Base-by-base conservation (phyloP, 2,113 vertebrate species). In the Hippocampus comes region DNA sequence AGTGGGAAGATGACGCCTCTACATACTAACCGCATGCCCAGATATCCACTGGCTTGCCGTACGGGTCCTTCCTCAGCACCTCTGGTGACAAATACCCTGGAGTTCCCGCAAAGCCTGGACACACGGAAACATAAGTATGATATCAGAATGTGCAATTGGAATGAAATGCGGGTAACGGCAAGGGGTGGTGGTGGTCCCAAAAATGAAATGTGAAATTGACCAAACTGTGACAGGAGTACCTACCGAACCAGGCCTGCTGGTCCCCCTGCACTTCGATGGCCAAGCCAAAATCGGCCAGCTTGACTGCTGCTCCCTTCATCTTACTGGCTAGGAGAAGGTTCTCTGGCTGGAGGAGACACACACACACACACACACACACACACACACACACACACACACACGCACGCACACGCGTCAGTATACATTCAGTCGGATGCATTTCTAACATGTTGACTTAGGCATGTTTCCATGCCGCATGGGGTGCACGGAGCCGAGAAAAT, bases 221-320 rank as follows among this genome's bases (percentile, higher is more conserved):
- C 34, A 34, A 34, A 34, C 34, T 34, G 34, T 34, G 34, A 34
- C 34, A 34, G 5, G 34, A 34, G 66, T 27, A 68, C 96, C 95
- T 94, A 99, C 97, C 97, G 82, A 99, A 99, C 97, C 97, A 99
- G 64, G 97, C 97, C 85, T 99, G 97, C 78, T 99, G 97, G 57
- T 99, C 97, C 68, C 95, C 97, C 87, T 99, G 97, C 12, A 99
- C 97, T 91, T 99, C 97, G 18, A 99, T 99, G 68, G 97, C 97
- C 43, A 99, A 91, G 78, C 97, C 97, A 34, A 99, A 99, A 84
- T 99, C 97, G 68, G 97, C 97, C 64, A 99, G 90, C 89, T 99
- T 99, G 90, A 99, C 97, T 0, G 96, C 96, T 23, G 97, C 97
- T 67, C 96, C 96, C 90, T 99, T 99, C 93, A 97, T 96, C 93